These are phyloP conservation scores for Melanotaenia pygmaea DNA, from an alignment of 2,797 vertebrate species.

Conservation along the genomic window DNA sequence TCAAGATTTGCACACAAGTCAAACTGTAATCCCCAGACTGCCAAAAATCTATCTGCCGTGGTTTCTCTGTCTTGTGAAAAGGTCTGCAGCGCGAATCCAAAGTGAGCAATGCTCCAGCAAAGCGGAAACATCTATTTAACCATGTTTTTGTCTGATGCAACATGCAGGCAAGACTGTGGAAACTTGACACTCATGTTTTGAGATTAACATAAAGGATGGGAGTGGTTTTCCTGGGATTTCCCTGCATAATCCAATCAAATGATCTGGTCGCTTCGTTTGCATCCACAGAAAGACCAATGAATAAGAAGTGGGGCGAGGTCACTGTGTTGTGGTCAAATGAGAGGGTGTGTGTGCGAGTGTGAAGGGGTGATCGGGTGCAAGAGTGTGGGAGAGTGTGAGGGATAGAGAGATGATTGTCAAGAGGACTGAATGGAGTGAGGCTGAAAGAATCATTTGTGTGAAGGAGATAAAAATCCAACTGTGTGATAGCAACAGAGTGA, in stretches of 20 bases:
- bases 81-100: conserved; percentile 53
- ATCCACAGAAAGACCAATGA: conserved; percentile 63
- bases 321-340: conserved; percentile 54
- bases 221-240: conserved; percentile 70
- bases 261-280: conserved; percentile 22
- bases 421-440: conserved; percentile 44
- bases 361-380: conserved; percentile 41
- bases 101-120: conserved; percentile 57
- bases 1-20: conserved; percentile 32
- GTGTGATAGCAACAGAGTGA: conserved; percentile 43
- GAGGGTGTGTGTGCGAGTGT: not conserved
- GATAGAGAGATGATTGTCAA: conserved; percentile 61
- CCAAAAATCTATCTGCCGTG: conserved; percentile 22
- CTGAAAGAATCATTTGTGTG: conserved; percentile 61
- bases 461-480: conserved; percentile 47
- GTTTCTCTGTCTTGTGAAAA: conserved; percentile 27
- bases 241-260: conserved; percentile 73
- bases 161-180: conserved; percentile 77
- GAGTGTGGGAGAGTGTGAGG: conserved; percentile 28
- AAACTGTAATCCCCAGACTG: conserved; percentile 25
- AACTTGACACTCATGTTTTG: conserved; percentile 76
- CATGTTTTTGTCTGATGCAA: conserved; percentile 83
- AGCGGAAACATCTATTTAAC: conserved; percentile 78
- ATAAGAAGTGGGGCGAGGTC: conserved; percentile 58
- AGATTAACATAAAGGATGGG: conserved; percentile 72